Evolutionary conservation across 2,888 invertebrate species (phyloP).

Genomic region (Thumatha senex): DNA sequence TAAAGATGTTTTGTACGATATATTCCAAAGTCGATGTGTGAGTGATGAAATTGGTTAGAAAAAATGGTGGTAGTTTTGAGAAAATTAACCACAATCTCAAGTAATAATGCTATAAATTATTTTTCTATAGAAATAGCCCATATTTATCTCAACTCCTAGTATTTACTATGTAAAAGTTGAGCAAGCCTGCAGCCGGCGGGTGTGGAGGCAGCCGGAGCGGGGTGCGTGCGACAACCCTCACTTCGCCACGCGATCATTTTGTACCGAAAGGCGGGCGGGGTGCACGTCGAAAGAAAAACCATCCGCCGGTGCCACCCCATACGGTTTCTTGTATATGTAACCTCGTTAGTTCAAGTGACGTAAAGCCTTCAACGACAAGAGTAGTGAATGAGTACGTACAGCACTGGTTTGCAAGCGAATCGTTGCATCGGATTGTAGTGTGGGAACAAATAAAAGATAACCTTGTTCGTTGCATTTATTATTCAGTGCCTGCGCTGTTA

Average conservation of each 20-base stretch:
- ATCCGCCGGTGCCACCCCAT: constrained; percentile 44
- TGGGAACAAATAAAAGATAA: constrained; percentile 55
- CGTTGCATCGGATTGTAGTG: constrained; percentile 47
- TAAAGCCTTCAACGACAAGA: constrained; percentile 55
- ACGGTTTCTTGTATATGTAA: constrained; percentile 57
- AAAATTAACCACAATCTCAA: no score
- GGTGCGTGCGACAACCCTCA: constrained; percentile 53
- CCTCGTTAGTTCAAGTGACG: constrained; percentile 74
- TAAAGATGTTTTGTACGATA: no score
- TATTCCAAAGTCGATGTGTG: no score
- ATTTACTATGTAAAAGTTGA: constrained; percentile 53
- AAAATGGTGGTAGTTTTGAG: no score
- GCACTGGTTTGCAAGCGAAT: constrained; percentile 41
- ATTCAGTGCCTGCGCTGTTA: constrained; percentile 75
- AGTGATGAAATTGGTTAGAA: no score
- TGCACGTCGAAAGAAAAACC: constrained; percentile 56
- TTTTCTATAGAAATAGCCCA: neutral
- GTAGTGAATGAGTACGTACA: constrained; percentile 45
- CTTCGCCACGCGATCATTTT: constrained; percentile 76
- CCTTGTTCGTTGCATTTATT: constrained; percentile 76
- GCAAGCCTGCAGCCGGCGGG: constrained; percentile 59
- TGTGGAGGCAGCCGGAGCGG: constrained; percentile 27
- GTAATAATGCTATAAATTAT: neutral
- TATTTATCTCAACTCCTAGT: constrained; percentile 46
- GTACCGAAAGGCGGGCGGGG: constrained; percentile 65